Evolutionary conservation across 2,888 invertebrate species (phyloP).

Genomic region (Cetonia aurata): DNA sequence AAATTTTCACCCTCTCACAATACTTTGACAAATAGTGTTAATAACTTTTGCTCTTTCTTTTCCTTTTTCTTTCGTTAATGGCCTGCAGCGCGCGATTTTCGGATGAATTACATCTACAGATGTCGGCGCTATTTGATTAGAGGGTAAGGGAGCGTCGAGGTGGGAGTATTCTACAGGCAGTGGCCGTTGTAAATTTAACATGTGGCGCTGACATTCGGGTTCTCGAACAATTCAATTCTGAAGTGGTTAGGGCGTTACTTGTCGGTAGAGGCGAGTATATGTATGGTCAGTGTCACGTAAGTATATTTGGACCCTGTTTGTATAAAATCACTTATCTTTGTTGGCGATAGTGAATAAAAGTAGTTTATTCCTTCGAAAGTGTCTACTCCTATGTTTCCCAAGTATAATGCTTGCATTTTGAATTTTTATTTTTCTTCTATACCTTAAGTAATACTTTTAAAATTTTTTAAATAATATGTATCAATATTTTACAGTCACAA

Average conservation of each 20-base stretch:
- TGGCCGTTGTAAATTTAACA: conserved; percentile 23
- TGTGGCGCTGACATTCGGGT: conserved; percentile 26
- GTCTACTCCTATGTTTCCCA: too few relatives aligned
- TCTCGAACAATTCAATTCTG: conserved; percentile 31
- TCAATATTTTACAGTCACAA: too few relatives aligned
- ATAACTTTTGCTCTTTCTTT: conserved; percentile 12
- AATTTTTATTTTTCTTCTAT: too few relatives aligned
- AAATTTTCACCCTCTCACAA: conserved; percentile 9
- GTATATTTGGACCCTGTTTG: conserved; percentile 5
- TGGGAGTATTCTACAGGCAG: conserved; percentile 18
- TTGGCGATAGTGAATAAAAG: too few relatives aligned
- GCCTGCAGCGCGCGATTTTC: conserved; percentile 3
- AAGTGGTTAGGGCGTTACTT: conserved; percentile 19
- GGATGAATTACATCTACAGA: conserved; percentile 31
- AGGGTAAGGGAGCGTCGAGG: background rate
- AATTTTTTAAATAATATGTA: too few relatives aligned
- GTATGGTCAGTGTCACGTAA: background rate
- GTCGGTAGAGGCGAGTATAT: conserved; percentile 1
- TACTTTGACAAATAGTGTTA: conserved; percentile 8
- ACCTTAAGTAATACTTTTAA: too few relatives aligned
- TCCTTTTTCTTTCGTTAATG: conserved; percentile 3
- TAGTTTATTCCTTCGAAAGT: too few relatives aligned
- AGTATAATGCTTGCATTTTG: too few relatives aligned
- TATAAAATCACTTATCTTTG: background rate
- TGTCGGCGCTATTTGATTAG: conserved; percentile 28